Evolutionary conservation across 2,113 vertebrate species (phyloP).

Genomic region (Entomyzon cyanotis): DNA sequence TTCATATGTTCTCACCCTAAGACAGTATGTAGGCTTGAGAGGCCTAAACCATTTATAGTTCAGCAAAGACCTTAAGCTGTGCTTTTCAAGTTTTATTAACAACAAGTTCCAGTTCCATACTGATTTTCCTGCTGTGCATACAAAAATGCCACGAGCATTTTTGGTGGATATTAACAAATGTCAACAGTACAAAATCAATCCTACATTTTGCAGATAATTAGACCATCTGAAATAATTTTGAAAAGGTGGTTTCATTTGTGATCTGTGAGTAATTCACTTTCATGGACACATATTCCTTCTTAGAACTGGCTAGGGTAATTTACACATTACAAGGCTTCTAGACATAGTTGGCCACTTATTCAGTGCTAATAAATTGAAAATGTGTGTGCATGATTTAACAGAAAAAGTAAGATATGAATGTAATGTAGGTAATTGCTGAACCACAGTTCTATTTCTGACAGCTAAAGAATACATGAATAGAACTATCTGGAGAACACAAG

Average conservation of each 20-base stretch:
- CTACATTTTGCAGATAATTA: conserved; percentile 62
- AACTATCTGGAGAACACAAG: not conserved
- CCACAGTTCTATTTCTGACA: conserved; percentile 8
- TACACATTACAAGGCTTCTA: conserved; percentile 55
- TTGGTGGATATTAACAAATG: conserved; percentile 65
- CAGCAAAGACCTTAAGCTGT: conserved; percentile 63
- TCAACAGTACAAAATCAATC: conserved; percentile 50
- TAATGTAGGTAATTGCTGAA: conserved; percentile 44
- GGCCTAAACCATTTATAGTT: conserved; percentile 51
- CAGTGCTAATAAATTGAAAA: conserved; percentile 58
- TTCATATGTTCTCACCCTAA: conserved; percentile 26
- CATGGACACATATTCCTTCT: conserved; percentile 38
- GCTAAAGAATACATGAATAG: conserved; percentile 5
- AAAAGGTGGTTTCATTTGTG: conserved; percentile 63
- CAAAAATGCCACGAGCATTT: conserved; percentile 63
- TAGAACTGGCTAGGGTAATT: conserved; percentile 53
- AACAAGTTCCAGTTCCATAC: conserved; percentile 58
- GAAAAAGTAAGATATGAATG: conserved; percentile 38
- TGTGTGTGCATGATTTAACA: conserved; percentile 54
- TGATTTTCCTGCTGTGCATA: conserved; percentile 60
- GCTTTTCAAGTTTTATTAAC: conserved; percentile 71
- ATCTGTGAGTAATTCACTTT: conserved; percentile 66
- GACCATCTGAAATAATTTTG: conserved; percentile 59
- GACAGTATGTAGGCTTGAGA: conserved; percentile 21
- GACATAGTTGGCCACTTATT: conserved; percentile 36